Evolutionary conservation across 2,888 invertebrate species (phyloP).

Genomic region (Brachyptera risi): DNA sequence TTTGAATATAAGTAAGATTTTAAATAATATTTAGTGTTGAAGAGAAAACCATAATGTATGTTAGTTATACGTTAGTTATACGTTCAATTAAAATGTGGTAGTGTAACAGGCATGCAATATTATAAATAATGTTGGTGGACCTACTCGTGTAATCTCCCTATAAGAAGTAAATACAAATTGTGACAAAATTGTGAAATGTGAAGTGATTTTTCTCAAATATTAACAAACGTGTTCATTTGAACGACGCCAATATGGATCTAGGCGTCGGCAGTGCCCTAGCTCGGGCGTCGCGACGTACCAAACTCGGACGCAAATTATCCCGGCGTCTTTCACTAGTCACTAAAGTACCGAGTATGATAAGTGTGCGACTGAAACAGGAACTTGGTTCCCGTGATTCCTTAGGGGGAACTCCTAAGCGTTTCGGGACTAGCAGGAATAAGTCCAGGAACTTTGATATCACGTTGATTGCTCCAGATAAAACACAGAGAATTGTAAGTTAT

Average conservation of each 20-base stretch:
- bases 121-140: too few relatives aligned
- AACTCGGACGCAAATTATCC: constrained; percentile 58
- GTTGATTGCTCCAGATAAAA: constrained; percentile 61
- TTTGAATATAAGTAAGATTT: too few relatives aligned
- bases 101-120: too few relatives aligned
- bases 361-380: constrained; percentile 36
- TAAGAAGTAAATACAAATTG: too few relatives aligned
- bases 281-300: constrained; percentile 36
- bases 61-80: too few relatives aligned
- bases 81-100: too few relatives aligned
- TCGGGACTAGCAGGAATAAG: constrained; percentile 43
- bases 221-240: neutral
- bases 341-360: constrained; percentile 53
- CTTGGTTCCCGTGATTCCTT: constrained; percentile 26
- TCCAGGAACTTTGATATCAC: constrained; percentile 56
- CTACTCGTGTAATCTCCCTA: too few relatives aligned
- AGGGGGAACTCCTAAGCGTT: constrained; percentile 6
- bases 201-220: too few relatives aligned
- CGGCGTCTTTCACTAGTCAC: constrained; percentile 57
- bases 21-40: too few relatives aligned
- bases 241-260: constrained; percentile 8
- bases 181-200: too few relatives aligned
- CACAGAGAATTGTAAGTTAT: constrained; percentile 60
- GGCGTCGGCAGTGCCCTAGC: constrained; percentile 25
- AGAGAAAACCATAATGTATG: too few relatives aligned